Base-by-base conservation (phyloP, 2,888 invertebrate species). In the Chromoteleia sp. region DNA sequence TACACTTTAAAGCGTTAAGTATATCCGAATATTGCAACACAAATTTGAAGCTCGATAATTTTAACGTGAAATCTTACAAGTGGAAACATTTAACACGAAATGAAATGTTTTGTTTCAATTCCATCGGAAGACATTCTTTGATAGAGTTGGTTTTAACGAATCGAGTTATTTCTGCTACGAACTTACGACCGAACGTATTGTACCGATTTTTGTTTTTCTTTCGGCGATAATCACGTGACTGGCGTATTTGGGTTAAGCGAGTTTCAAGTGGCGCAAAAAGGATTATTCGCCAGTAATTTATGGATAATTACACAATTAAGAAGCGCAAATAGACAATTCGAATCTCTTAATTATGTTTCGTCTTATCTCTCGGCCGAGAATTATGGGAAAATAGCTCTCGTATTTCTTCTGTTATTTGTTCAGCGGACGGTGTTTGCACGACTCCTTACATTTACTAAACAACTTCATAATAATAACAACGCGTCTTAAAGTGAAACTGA, bases 221-320 rank as follows among this genome's bases (percentile, higher is more conserved):
- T 7, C 17, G 45, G 30, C 50, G 50, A n/a, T 73, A 73, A 73
- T 79, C 73, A 73, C 73, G 59, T 79, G 54, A 73, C 67, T 67
- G 54, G 71, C 67, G 54, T 59, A 67, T 73, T 73, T 52, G 59
- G 59, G 59, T 63, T 63, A 70, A 77, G 56, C 21, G 52, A 56
- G 68, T 58, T 75, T 4, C 29, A 21, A 59, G 10, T 56, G 73
- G 45, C 10, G 59, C 68, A 68, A 74, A 61, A 73, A 79, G 25
- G 59, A 67, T 61, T 15, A 65, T 61, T 73, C 68, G 45, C 3
- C 48, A 19, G 45, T 68, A 59, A 74, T 61, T 79, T 74, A 68
- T 74, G 54, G 61, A 79, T 56, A 67, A 68, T 73, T 68, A 29
- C 58, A 68, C 61, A 73, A 79, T 73, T 73, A 73, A 68, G 61